Base-by-base conservation (phyloP, 53 echinoderm and acorn worm genomes). In the Temnopleurus reevesii region DNA sequence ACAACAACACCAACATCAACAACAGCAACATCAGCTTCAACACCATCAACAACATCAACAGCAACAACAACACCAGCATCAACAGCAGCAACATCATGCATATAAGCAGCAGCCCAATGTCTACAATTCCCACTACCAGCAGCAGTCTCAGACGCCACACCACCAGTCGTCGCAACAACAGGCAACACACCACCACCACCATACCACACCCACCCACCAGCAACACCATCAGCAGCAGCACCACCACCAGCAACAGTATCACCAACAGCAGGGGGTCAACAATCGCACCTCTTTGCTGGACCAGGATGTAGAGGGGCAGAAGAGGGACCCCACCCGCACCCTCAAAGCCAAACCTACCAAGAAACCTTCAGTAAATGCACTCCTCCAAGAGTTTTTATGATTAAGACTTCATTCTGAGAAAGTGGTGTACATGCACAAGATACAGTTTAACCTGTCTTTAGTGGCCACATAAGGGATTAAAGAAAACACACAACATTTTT, bases 351-450 rank as follows among this genome's bases (percentile, higher is more conserved):
- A 58, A 79, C 89, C 59, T 49, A 76, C 53, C 25, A 34, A 46
- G 17, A 89, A 92, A 65, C 89, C 88, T 5, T 90, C 93, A 0
- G 89, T 93, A 30, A 89, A 95, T 57, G 92, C 88, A 18, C 71
- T 87, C 17, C 28, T 87, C 4, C 30, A 94, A 36, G 95, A 95
- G 71, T 95, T 95, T 87, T 90, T 95, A 93, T 95, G 95, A 95
- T 95, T 83, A 65, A 83, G 82, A 59, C 58, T 31, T 38, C 45
- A 26, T 71, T 53, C 18, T 3, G 64, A 71, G 36, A 2, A 71
- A 41, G 21, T 36, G 12, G 23, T 31, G 33, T 63, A n/a, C n/a
- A n/a, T n/a, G n/a, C n/a, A n/a, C n/a, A n/a, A n/a, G n/a, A n/a
- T n/a, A n/a, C n/a, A n/a, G n/a, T n/a, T n/a, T n/a, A n/a, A n/a